Conservation (phyloP, 2,888 invertebrate genomes). For the Cosmia trapezina region DNA sequence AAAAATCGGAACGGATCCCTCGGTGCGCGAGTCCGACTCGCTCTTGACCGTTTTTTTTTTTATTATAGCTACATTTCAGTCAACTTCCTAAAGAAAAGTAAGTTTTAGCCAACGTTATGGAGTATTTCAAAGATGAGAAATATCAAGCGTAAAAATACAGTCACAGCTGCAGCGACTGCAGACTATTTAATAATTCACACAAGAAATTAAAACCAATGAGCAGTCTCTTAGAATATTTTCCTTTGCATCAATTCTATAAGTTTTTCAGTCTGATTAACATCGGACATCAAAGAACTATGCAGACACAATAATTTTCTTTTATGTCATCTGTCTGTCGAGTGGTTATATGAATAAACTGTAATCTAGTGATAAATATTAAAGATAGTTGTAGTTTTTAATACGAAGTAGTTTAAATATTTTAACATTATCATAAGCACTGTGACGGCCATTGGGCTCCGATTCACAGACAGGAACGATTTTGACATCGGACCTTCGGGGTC, state of each 20-base stretch:
- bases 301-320: conserved; percentile 54
- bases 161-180: neutral
- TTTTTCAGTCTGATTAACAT: conserved; percentile 55
- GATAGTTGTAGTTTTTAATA: neutral
- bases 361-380: conserved; percentile 18
- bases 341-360: conserved; percentile 23
- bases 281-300: conserved; percentile 57
- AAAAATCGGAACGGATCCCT: too few relatives aligned
- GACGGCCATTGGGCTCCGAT: too few relatives aligned
- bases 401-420: conserved; percentile 14
- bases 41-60: too few relatives aligned
- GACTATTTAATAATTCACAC: conserved; percentile 1
- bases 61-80: neutral
- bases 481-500: too few relatives aligned
- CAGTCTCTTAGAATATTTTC: conserved; percentile 50
- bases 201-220: conserved; percentile 25
- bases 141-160: neutral
- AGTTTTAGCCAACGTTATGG: neutral
- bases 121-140: neutral
- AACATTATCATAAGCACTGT: neutral
- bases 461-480: too few relatives aligned
- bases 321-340: conserved; percentile 41
- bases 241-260: conserved; percentile 37
- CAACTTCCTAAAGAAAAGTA: neutral
- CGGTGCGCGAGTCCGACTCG: too few relatives aligned